phyloP scores from a whole-genome alignment of 2,113 vertebrate genomes.

The Steatornis caripensis region DNA sequence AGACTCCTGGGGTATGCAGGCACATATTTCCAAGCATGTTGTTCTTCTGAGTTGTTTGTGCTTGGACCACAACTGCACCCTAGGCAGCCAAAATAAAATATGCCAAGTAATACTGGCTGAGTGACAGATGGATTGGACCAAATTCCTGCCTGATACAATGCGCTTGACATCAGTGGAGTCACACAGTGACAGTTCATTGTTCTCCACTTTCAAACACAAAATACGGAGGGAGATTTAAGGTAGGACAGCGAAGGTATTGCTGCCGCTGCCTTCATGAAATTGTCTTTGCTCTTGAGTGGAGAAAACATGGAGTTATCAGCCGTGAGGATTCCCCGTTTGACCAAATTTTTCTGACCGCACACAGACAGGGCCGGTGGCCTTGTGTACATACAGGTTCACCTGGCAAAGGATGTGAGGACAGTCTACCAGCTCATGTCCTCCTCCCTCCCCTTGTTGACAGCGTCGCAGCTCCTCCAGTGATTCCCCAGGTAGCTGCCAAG shows the following conservation, averaged over 20 bases:
- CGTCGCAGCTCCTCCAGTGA: fast-evolving
- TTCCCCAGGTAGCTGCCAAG: background rate
- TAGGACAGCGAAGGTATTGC: background rate
- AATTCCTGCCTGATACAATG: slow-evolving; percentile 35
- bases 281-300: background rate
- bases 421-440: background rate
- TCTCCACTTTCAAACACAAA: slow-evolving; percentile 28
- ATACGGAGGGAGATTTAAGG: background rate
- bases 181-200: slow-evolving; percentile 38
- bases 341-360: background rate
- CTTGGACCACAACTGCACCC: slow-evolving; percentile 28
- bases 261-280: background rate
- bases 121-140: background rate
- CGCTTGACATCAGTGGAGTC: background rate
- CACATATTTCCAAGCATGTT: slow-evolving; percentile 37
- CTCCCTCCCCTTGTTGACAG: background rate
- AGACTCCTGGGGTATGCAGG: background rate
- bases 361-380: background rate
- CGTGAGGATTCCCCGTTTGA: background rate
- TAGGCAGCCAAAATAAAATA: slow-evolving; percentile 52
- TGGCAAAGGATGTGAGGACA: background rate
- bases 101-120: slow-evolving; percentile 64
- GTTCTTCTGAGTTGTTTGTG: slow-evolving; percentile 43
- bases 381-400: background rate
- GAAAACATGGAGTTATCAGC: background rate